Base-by-base conservation (phyloP, 2,888 invertebrate species). In the Cheilosia soror region DNA sequence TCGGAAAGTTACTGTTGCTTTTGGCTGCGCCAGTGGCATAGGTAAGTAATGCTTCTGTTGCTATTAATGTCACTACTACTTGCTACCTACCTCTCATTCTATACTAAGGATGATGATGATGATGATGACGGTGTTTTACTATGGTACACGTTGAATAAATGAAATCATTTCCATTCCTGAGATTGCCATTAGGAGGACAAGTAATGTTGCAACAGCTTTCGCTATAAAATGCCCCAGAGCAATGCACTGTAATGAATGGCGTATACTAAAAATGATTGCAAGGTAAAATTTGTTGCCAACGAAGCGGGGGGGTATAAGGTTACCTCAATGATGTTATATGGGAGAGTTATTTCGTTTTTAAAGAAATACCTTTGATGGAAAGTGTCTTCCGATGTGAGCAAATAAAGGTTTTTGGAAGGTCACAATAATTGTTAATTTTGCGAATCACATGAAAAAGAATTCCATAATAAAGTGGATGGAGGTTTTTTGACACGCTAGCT, bases 201-300 rank as follows among this genome's bases (percentile, higher is more conserved):
- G 80, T 71, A 80, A 81, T 77, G 72, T 81, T 77, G 80, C 80
- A 81, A 80, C 80, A 85, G 85, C 66, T 85, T 76, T 85, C 15
- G 42, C 80, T 68, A 62, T 72, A 40, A 80, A 72, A 80, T 66
- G 13, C 60, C 66, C 58, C 57, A 51, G 79, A 71, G 85, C 85
- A 81, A 72, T 85, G 85, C 76, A 80, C 85, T 85, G 63, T 76
- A 77, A 85, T 80, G 80, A 85, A 80, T 85, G 49, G 72, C n/a
- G 66, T 68, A 11, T 37, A 77, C 80, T 85, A 68, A 68, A 72
- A 85, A 76, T 63, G 66, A 85, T 77, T 80, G 80, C 80, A 65
- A 76, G 71, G 71, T 80, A 55, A 80, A 85, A 80, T 76, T 51
- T 71, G 72, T 71, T 71, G 66, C 31, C 29, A 51, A 31, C 51